These are phyloP conservation scores for Trichonephila clavata DNA, from an alignment of 1,140 invertebrate species.

Conservation along the genomic window DNA sequence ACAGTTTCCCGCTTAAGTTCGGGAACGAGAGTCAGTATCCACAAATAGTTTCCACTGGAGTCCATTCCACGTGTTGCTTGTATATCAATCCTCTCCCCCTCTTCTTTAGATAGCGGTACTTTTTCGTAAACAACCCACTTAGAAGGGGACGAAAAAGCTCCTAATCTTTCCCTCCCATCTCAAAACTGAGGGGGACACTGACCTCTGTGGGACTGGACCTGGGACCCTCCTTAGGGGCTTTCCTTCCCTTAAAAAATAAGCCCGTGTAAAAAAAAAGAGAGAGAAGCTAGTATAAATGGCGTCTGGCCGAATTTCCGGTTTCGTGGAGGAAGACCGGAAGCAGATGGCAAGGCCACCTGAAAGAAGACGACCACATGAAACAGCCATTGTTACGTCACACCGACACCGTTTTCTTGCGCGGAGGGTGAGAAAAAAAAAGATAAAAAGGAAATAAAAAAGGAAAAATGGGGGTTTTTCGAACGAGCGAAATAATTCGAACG, in stretches of 20 bases:
- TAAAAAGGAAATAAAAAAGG: conserved; percentile 33
- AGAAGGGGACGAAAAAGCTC: conserved; percentile 17
- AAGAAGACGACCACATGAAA: conserved; percentile 66
- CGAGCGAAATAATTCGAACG: conserved; percentile 67
- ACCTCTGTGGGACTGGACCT: conserved; percentile 69
- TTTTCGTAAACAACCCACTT: conserved; percentile 57
- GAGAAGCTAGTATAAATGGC: conserved; percentile 51
- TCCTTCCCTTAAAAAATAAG: conserved; percentile 56
- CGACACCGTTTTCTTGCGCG: conserved; percentile 61
- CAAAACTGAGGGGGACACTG: conserved; percentile 41
- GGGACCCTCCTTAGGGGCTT: conserved; percentile 42
- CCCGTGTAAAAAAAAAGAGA: conserved; percentile 3
- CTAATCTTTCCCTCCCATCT: conserved; percentile 2
- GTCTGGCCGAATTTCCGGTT: conserved; percentile 75
- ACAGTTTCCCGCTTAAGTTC: too few relatives aligned
- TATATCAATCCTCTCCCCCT: conserved; percentile 23
- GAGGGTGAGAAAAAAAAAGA: neutral
- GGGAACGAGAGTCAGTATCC: too few relatives aligned
- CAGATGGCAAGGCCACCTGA: conserved; percentile 76
- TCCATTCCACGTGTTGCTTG: neutral
- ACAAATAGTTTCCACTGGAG: neutral
- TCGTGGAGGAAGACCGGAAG: conserved; percentile 70
- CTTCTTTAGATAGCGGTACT: conserved; percentile 57
- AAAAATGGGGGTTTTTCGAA: neutral
- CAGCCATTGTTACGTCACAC: conserved; percentile 76